Base-by-base conservation (phyloP, 1,140 invertebrate species). In the Cydia strobilella region DNA sequence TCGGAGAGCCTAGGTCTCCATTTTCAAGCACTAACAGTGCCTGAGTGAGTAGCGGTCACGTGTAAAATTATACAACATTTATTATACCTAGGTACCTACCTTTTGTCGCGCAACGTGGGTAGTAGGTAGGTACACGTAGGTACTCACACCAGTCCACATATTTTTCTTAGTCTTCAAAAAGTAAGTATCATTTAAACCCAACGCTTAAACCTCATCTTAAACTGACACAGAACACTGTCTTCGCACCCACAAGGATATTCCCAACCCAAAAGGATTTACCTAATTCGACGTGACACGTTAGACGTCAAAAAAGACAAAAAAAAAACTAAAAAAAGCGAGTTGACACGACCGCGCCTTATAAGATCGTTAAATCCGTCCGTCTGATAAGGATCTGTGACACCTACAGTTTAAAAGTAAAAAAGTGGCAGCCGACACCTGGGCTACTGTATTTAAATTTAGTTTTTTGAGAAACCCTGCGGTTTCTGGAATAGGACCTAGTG, bases 321-420 rank as follows among this genome's bases (percentile, higher is more conserved):
- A 83, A 80, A 82, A 77, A 72, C 83, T 82, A 84, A 75, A 78
- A 78, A 84, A 85, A 80, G 77, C 77, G 85, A 86, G 82, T 85
- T 88, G 90, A 91, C 88, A 85, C 82, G 84, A 78, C 73, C 83
- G 84, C 82, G 85, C 85, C 86, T 86, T 89, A 90, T 84, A 85
- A 88, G 86, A 85, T 88, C 88, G 88, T 91, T 91, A 90, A 91
- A 90, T 87, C 88, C 88, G 84, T 86, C 86, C 88, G 82, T 69
- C 77, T 78, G 89, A 91, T 91, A 91, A 89, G 86, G 86, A 91
- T 91, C 90, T 85, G 88, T 91, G 90, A 90, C 90, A 91, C 89
- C 88, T 90, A 83, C 74, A 76, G 76, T 82, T 84, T 81, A 79
- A 82, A 85, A 83, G 79, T 75, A 79, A 81, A 84, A 82, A 86